Base-by-base conservation (phyloP, 2,113 vertebrate genomes). In the Sinocyclocheilus rhinocerous region DNA sequence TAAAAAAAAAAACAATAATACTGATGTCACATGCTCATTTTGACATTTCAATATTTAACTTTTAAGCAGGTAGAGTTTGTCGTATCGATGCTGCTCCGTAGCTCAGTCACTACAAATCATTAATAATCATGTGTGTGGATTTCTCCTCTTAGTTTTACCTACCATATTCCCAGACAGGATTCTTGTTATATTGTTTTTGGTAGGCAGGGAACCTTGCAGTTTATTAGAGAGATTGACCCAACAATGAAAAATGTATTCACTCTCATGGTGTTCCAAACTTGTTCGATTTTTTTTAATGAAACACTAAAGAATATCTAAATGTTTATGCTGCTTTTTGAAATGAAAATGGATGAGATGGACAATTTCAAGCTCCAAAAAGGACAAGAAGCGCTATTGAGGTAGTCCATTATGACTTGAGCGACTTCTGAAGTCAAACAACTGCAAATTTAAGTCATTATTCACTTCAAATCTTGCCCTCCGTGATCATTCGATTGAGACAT, bases 41-140 rank as follows among this genome's bases (percentile, higher is more conserved):
- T n/a, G 12, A 76, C 42, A 45, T 45, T 59, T 82, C 45, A 45
- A 26, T 76, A 76, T 76, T 50, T 76, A n/a, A 45, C 88, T 63
- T 85, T 33, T 45, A 65, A 36, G 33, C 50, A 45, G 72, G 69
- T 61, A 76, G 24, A 77, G 61, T 16, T 73, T 86, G 24, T 7
- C 77, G 18, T 36, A 36, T 75, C n/a, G 20, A 29, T 72, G 79
- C 80, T 86, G 85, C 79, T 87, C 70, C 4, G 12, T 77, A 48
- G 72, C 6, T 81, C 52, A 75, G 33, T 80, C 52, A 50, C 72
- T 70, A 72, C n/a, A 13, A 33, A 59, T 36, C 10, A 6, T 59
- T 39, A 36, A 13, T 59, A 59, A 63, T 63, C 77, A 42, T 4
- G 36, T 63, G 20, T 73, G 76, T 77, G 76, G 50, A 77, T 48